phyloP scores from a whole-genome alignment of 2,113 vertebrate species.

The Caranx ignobilis region DNA sequence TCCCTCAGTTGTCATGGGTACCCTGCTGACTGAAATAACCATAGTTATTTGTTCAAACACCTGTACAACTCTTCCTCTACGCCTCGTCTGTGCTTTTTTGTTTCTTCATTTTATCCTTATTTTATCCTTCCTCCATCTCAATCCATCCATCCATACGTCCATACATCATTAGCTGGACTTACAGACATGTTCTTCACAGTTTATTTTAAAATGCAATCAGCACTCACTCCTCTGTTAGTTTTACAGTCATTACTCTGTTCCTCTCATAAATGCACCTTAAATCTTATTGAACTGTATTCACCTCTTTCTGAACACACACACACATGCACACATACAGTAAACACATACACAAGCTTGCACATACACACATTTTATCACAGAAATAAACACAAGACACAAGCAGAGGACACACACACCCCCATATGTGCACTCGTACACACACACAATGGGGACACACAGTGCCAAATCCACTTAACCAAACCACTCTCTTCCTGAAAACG shows the following conservation, averaged over 20 bases:
- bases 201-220: neutral
- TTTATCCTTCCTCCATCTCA: neutral
- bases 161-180: constrained; percentile 4
- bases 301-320: constrained; percentile 25
- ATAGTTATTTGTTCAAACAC: constrained; percentile 49
- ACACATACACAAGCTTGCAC: constrained; percentile 12
- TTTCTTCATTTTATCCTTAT: neutral
- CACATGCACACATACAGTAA: constrained; percentile 26
- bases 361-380: constrained; percentile 48
- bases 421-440: constrained; percentile 13
- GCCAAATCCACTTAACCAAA: constrained; percentile 83
- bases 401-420: constrained; percentile 29
- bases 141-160: constrained; percentile 4
- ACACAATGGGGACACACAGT: constrained; percentile 68
- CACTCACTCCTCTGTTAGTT: constrained; percentile 24
- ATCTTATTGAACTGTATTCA: constrained; percentile 35
- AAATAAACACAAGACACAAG: constrained; percentile 29
- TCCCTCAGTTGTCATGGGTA: constrained; percentile 66
- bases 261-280: constrained; percentile 24
- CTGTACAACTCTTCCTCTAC: constrained; percentile 20
- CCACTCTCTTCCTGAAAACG: constrained; percentile 81
- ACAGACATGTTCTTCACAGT: neutral
- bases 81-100: neutral
- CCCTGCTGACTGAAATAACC: constrained; percentile 57
- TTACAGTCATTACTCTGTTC: neutral